Conservation (phyloP, 30 jellyfish, hydroid and myxozoan genomes). For the Sanderia malayensis region DNA sequence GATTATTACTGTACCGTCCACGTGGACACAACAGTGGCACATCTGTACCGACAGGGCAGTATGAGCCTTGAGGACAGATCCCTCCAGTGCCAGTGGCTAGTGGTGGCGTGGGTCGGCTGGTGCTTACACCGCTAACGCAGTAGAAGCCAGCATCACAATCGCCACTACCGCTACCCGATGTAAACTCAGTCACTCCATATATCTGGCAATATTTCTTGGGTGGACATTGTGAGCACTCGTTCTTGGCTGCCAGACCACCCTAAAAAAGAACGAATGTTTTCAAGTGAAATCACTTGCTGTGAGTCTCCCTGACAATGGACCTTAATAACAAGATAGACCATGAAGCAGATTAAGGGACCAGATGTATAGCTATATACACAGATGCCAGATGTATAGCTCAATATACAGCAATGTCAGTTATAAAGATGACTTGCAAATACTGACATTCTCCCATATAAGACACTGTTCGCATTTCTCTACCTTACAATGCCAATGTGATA, state of each 20-base stretch:
- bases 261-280: background rate
- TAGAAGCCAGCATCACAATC: constrained; percentile 87
- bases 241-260: constrained; percentile 64
- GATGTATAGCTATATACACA: too few species aligned
- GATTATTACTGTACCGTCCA: constrained; percentile 66
- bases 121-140: constrained; percentile 75
- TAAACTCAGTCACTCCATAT: constrained; percentile 63
- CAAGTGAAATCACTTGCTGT: background rate
- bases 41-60: constrained; percentile 94
- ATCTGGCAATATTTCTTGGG: constrained; percentile 49
- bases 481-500: too few species aligned
- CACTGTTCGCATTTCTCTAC: too few species aligned
- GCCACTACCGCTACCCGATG: constrained; percentile 50
- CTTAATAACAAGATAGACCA: too few species aligned
- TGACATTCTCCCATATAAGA: too few species aligned
- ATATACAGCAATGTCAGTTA: too few species aligned
- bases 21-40: constrained; percentile 77
- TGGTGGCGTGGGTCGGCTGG: constrained; percentile 73
- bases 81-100: constrained; percentile 87
- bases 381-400: too few species aligned
- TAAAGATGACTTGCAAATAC: too few species aligned
- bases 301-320: background rate
- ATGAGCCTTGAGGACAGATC: constrained; percentile 89
- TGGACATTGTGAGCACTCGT: constrained; percentile 65
- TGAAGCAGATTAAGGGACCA: too few species aligned